Percentiles rank a stretch among this genome's conserved stretches.
phyloP scores from a whole-genome alignment of 2,113 vertebrate genomes.

The Salvelinus alpinus region DNA sequence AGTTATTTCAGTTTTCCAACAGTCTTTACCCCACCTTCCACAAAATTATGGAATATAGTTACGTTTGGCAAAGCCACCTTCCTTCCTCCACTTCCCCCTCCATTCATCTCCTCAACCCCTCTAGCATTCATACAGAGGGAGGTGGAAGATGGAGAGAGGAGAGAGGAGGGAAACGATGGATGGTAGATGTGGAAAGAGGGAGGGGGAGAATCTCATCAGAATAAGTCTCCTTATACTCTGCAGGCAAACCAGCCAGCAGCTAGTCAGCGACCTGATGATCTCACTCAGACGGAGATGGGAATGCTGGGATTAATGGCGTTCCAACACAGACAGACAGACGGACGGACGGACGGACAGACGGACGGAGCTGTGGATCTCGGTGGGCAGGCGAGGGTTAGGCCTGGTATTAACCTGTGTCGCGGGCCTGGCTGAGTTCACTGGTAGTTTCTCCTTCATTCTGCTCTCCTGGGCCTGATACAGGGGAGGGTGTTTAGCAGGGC shows the following conservation, averaged over 20 bases:
- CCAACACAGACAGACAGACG: conserved; percentile 14
- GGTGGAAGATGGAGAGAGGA: conserved; percentile 9
- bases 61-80: too few relatives aligned
- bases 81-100: too few relatives aligned
- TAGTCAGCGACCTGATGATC: conserved; percentile 62
- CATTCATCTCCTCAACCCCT: too few relatives aligned
- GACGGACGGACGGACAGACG: too few relatives aligned
- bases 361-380: conserved; percentile 32
- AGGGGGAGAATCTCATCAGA: conserved; percentile 71
- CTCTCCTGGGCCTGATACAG: conserved; percentile 69
- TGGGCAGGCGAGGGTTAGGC: conserved; percentile 65
- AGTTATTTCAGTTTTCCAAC: too few relatives aligned
- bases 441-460: conserved; percentile 56
- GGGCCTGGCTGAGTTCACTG: conserved; percentile 59
- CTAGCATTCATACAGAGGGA: conserved; percentile 49
- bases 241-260: conserved; percentile 1
- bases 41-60: too few relatives aligned
- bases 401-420: conserved; percentile 77
- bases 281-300: too few relatives aligned
- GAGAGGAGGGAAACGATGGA: conserved; percentile 33
- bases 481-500: conserved; percentile 76
- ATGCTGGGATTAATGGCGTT: conserved; percentile 59
- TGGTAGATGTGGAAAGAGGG: not conserved
- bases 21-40: too few relatives aligned
- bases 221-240: conserved; percentile 43